Evolutionary conservation across 2,113 vertebrate genomes (phyloP), one percentile per base, ranked within the genome.

Genomic region (Aphyosemion australe): DNA sequence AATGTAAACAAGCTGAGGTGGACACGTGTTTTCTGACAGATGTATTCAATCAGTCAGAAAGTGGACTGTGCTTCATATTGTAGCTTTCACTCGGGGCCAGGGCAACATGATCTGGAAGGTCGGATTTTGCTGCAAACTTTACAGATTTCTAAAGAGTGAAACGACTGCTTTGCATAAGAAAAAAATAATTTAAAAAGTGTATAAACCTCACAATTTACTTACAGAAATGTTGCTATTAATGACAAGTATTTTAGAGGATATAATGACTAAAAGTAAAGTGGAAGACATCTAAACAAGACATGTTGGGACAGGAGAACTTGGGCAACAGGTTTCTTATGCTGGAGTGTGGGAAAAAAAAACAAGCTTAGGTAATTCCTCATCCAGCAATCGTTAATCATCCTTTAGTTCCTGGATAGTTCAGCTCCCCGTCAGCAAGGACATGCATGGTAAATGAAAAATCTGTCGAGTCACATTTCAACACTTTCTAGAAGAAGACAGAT

Each of bases 291-390:
- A 48, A 76, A 68, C 50, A 61, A 65, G 63, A 79, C 84, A 9
- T 82, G 88, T 76, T 34, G 57, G 53, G 72, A 84, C 75, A 72
- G 62, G 79, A 61, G 53, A 64, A 83, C 84, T 78, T 1, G 80
- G 73, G 58, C 37, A 67, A 88, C 90, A 60, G 84, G 91, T 92
- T 91, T 80, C 8, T 13, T 18, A 8, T 41, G 59, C 0, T 14
- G 12, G 55, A 78, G 78, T 62, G 78, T 91, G 90, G 82, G 87
- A 91, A 91, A 90, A 91, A 91, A 90, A 53, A 77, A 78, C 34
- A 75, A 21, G 57, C 74, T 59, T 18, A 73, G 41, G 69, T 46
- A 62, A 61, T 42, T 67, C 69, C 45, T 65, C 65, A 72, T 49
- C 21, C 48, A 66, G 43, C 39, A n/a, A 42, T 39, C 12, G 50